Conservation (phyloP, 2,888 invertebrate species). For the Ochropleura leucogaster region DNA sequence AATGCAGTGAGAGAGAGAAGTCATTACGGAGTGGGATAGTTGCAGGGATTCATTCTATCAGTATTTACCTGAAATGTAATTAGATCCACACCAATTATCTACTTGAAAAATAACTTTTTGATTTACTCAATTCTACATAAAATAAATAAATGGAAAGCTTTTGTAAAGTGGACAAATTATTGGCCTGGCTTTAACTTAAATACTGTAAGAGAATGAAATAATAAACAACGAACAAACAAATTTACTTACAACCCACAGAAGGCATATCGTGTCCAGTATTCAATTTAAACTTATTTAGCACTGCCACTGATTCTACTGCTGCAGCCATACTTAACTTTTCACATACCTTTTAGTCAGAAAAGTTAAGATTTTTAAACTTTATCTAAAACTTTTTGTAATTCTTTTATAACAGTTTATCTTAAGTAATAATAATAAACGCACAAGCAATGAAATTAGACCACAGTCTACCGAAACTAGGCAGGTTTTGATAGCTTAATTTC, state of each 20-base stretch:
- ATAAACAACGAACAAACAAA: not conserved
- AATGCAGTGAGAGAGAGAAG: not conserved
- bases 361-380: not conserved
- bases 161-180: too few species aligned
- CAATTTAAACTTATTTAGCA: constrained; percentile 60
- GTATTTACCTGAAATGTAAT: not conserved
- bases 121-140: not conserved
- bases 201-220: too few species aligned
- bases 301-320: constrained; percentile 25
- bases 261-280: constrained; percentile 77
- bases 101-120: not conserved
- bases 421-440: not conserved
- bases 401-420: not conserved
- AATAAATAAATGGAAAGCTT: not conserved
- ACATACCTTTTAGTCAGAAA: not conserved
- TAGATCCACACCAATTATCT: not conserved
- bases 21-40: not conserved
- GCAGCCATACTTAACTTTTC: constrained; percentile 50
- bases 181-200: too few species aligned
- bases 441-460: not conserved
- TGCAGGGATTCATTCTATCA: not conserved
- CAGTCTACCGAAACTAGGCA: not conserved
- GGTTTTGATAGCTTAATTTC: not conserved
- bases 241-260: constrained; percentile 79
- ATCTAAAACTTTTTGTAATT: too few species aligned